Conservation (phyloP, 2,113 vertebrate genomes). For the Saccopteryx bilineata region DNA sequence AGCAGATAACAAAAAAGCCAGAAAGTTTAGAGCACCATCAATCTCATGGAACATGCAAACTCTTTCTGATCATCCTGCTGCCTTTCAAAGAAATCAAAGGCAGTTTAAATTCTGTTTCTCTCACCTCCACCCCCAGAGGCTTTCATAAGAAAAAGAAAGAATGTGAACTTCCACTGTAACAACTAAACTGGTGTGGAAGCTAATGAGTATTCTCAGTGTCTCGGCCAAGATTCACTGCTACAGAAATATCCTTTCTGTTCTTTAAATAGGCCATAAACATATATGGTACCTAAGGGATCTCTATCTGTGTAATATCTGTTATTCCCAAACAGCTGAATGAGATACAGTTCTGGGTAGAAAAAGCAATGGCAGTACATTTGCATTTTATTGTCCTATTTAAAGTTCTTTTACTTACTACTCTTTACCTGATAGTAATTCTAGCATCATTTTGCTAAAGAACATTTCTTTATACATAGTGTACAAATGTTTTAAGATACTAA, state of each 20-base stretch:
- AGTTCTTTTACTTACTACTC: not conserved
- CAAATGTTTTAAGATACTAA: conserved; percentile 1
- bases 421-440: conserved; percentile 22
- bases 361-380: conserved; percentile 10
- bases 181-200: not conserved
- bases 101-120: not conserved
- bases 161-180: not conserved
- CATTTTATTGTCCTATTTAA: conserved; percentile 66
- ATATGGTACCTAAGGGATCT: not conserved
- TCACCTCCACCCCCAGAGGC: not conserved
- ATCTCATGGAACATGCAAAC: not conserved
- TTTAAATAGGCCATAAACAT: conserved; percentile 54
- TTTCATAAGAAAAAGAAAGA: not conserved
- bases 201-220: not conserved
- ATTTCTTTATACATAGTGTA: not conserved
- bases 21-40: not conserved
- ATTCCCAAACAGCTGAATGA: not conserved
- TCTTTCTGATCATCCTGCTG: not conserved
- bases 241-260: conserved; percentile 51
- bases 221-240: conserved; percentile 35
- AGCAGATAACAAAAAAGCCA: not conserved
- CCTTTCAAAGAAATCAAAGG: not conserved
- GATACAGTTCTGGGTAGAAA: conserved; percentile 8
- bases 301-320: not conserved
- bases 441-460: not conserved